These are phyloP conservation scores for Mythimna loreyi DNA, from an alignment of 2,888 invertebrate genomes.

Conservation along the genomic window DNA sequence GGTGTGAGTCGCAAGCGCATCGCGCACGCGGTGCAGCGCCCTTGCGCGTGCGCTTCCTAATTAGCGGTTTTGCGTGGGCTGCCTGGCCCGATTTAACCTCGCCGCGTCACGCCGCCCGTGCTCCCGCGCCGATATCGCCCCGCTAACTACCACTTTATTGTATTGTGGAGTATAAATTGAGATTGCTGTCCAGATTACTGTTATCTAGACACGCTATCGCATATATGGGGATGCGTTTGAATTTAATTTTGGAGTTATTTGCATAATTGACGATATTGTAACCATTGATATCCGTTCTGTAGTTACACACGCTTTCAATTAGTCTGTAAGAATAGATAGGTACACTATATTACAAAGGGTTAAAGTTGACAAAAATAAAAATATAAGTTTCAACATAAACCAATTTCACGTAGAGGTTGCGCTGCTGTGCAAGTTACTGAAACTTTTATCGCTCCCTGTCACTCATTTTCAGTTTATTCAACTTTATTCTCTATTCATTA, in stretches of 20 bases:
- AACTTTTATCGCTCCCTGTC: constrained; percentile 31
- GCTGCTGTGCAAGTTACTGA: constrained; percentile 16
- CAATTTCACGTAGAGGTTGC: constrained; percentile 15
- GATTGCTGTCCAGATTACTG: constrained; percentile 50
- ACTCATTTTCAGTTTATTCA: constrained; percentile 41
- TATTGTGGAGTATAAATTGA: constrained; percentile 54
- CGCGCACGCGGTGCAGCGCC: constrained; percentile 81
- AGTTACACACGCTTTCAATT: constrained; percentile 11
- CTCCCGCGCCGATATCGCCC: constrained; percentile 62
- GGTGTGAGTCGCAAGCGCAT: constrained; percentile 69
- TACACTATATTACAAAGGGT: not conserved
- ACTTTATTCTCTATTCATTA: constrained; percentile 34
- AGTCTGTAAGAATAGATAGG: not conserved
- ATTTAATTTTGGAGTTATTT: constrained; percentile 45
- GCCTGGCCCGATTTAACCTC: constrained; percentile 85
- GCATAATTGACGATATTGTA: constrained; percentile 37
- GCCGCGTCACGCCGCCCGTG: constrained; percentile 78
- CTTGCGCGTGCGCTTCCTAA: constrained; percentile 88
- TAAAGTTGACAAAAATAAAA: not conserved
- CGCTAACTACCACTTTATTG: constrained; percentile 60
- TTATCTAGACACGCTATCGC: constrained; percentile 55
- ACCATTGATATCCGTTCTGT: constrained; percentile 8
- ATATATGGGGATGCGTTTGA: constrained; percentile 53
- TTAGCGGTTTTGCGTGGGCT: constrained; percentile 84
- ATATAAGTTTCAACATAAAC: not conserved